Percentiles rank a stretch among this genome's conserved stretches.
Evolutionary conservation across 2,888 invertebrate genomes (phyloP).

Genomic region (Limnephilus auricula): DNA sequence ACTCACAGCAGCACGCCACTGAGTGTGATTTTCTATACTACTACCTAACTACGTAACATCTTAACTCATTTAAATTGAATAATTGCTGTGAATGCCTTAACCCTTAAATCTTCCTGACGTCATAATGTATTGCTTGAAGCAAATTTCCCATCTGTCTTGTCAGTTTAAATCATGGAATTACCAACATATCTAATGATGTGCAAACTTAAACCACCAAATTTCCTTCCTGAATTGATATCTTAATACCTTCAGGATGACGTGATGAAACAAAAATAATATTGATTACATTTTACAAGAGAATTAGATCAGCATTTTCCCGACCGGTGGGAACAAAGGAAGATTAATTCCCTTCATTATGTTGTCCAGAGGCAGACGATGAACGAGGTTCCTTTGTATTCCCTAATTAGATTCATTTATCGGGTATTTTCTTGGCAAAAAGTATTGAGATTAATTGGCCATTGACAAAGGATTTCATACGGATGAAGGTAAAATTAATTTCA

Average conservation of each 20-base stretch:
- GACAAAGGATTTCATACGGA: neutral
- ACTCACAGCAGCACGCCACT: neutral
- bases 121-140: neutral
- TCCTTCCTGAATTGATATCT: neutral
- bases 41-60: neutral
- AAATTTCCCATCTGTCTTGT: neutral
- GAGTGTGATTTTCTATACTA: neutral
- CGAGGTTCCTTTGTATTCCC: neutral
- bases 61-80: neutral
- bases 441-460: conserved; percentile 24
- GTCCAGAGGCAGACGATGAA: neutral
- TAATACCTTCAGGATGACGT: conserved; percentile 3
- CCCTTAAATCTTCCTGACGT: neutral
- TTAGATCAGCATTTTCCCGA: neutral
- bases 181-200: neutral
- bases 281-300: conserved; percentile 8
- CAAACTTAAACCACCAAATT: neutral
- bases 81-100: neutral
- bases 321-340: conserved; percentile 7
- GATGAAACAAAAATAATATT: conserved; percentile 18
- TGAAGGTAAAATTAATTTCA: neutral
- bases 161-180: neutral
- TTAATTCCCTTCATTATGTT: conserved; percentile 33
- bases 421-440: neutral
- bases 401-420: conserved; percentile 22